Base-by-base conservation (phyloP, 2,797 vertebrate genomes). In the Betta splendens region DNA sequence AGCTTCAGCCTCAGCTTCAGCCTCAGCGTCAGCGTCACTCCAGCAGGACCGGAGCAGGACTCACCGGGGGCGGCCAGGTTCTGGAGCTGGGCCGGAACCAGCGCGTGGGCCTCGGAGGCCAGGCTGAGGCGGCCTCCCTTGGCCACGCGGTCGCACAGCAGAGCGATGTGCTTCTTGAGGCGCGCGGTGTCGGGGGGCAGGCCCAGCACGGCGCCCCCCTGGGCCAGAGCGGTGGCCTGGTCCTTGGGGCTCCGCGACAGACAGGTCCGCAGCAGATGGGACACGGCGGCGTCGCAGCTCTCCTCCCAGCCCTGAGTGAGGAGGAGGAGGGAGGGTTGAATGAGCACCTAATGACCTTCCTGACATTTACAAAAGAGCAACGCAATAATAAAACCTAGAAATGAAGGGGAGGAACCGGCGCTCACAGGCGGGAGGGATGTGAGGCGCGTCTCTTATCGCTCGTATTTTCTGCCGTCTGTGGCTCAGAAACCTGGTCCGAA, bases 261-360 rank as follows among this genome's bases (percentile, higher is more conserved):
- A 81, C 96, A 98, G 22, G 91, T 97, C 68, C 94, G 92, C 81
- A 99, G 60, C 17, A 98, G 93, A 76, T 96, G 94, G 59, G 95
- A 93, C 37, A 98, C 68, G 0, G 96, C 94, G 0, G 94, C 94
- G 47, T 98, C 96, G 46, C 95, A 96, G 7, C 92, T 93, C 89
- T 99, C 97, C 88, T 98, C 97, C 97, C 97, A 99, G 20, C 96
- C 97, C 97, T 93, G 67, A 47, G 25, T n/a, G 56, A 62, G 28
- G 16, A 2, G 26, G 16, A 58, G 12, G 3, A 67, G 23, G 39
- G 46, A 59, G 56, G 18, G 64, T 65, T 37, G 10, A 47, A 36
- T 32, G 32, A 44, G 23, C 50, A 31, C 70, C 76, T 72, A 52
- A 72, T 12, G 25, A 59, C 13, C 42, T 20, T 50, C 21, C 23